A percentile compares a stretch with the other conserved stretches of the same genome.
These are phyloP conservation scores for Pachliopta kotzebuea DNA, from an alignment of 2,888 invertebrate species.

Conservation along the genomic window DNA sequence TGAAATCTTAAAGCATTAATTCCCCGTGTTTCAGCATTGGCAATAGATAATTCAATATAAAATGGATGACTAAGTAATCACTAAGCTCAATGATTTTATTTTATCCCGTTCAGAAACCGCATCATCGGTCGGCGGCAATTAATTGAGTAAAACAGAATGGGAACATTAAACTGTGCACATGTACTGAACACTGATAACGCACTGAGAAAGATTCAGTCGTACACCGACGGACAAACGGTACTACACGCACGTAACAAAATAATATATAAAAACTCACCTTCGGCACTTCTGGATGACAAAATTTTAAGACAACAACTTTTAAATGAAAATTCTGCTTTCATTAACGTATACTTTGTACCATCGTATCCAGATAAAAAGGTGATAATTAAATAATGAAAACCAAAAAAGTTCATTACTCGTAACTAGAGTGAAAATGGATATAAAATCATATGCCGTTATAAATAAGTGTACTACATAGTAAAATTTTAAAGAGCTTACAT, in stretches of 20 bases:
- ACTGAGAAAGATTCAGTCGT: constrained; percentile 62
- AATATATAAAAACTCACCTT: neutral
- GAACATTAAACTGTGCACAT: constrained; percentile 76
- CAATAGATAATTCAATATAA: constrained; percentile 10
- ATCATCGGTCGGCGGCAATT: constrained; percentile 57
- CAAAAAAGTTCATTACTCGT: no score
- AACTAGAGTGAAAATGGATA: no score
- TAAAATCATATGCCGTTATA: no score
- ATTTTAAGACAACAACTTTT: no score
- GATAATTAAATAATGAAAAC: no score
- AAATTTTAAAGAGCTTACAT: no score
- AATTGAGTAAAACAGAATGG: constrained; percentile 66
- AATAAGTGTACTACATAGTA: no score
- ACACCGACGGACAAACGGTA: constrained; percentile 45
- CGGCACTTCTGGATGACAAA: neutral
- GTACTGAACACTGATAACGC: constrained; percentile 67
- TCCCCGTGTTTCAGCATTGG: neutral
- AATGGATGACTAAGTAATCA: constrained; percentile 9
- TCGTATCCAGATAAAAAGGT: no score
- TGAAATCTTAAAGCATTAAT: neutral
- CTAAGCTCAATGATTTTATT: constrained; percentile 36
- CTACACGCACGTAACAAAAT: neutral
- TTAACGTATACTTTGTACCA: no score
- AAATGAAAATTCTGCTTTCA: no score
- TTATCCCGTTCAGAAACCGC: constrained; percentile 34